These are phyloP conservation scores for Diglossa cyanea DNA, from an alignment of 2,797 vertebrate species.

Conservation along the genomic window DNA sequence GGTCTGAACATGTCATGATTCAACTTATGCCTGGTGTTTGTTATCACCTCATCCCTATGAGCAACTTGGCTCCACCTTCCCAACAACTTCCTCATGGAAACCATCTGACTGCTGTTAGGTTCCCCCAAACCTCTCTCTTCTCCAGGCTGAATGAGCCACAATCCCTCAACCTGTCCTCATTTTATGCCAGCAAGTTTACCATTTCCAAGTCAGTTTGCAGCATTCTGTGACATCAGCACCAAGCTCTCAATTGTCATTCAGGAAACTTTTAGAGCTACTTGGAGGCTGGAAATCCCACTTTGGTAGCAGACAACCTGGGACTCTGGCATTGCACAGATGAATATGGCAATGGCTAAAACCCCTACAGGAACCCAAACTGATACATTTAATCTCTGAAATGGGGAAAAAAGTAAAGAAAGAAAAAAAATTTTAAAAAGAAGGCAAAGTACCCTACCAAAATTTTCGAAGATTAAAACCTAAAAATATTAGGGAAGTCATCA, in stretches of 20 bases:
- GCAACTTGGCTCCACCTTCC: neutral
- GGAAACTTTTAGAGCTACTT: neutral
- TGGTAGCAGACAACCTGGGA: neutral
- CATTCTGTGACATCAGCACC: neutral
- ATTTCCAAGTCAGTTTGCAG: neutral
- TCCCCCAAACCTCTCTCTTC: neutral
- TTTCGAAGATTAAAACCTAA: neutral
- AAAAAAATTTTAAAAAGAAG: accelerated
- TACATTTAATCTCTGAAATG: neutral
- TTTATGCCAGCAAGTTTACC: neutral
- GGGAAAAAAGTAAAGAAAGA: too few relatives aligned
- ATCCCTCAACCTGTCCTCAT: neutral
- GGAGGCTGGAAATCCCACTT: neutral
- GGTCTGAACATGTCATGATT: neutral
- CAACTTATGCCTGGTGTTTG: neutral
- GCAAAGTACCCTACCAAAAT: neutral
- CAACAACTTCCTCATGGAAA: neutral
- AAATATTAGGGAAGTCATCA: neutral
- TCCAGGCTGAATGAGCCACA: neutral
- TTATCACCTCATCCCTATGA: neutral
- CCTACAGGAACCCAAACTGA: neutral
- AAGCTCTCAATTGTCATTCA: neutral
- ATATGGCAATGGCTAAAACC: neutral
- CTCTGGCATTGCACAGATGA: neutral
- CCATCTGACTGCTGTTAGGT: neutral